Conservation (phyloP, 2,797 vertebrate genomes). For the Periparus ater region DNA sequence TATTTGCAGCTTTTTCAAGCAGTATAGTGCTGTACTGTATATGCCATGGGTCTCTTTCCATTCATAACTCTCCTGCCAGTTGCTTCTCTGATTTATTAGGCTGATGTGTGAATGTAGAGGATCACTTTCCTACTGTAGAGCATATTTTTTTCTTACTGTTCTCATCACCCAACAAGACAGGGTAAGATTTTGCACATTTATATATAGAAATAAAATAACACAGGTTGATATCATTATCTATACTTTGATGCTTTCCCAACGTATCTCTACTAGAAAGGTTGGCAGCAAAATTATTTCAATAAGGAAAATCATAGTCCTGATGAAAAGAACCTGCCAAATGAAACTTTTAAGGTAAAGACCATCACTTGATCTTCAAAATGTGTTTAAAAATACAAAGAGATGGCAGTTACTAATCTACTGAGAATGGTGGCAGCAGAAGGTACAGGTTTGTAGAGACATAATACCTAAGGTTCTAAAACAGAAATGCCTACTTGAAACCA, state of each 20-base stretch:
- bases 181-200: not conserved
- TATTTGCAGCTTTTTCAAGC: not conserved
- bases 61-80: not conserved
- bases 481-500: not conserved
- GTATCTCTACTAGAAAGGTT: not conserved
- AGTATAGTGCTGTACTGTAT: not conserved
- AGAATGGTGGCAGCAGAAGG: not conserved
- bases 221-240: not conserved
- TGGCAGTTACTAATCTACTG: not conserved
- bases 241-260: slow-evolving; percentile 1
- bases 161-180: not conserved
- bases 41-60: not conserved
- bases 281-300: not conserved
- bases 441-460: not conserved
- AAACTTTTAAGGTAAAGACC: not conserved
- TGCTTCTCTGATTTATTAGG: slow-evolving; percentile 15
- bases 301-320: not conserved
- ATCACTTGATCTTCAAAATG: not conserved
- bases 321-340: not conserved
- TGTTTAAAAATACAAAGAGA: not conserved
- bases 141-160: slow-evolving; percentile 19
- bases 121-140: not conserved
- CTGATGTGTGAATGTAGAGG: not conserved
- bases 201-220: slow-evolving; percentile 1
- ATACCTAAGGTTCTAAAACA: not conserved